Conservation (phyloP, 2,113 vertebrate species). For the Festucalex cinctus region DNA sequence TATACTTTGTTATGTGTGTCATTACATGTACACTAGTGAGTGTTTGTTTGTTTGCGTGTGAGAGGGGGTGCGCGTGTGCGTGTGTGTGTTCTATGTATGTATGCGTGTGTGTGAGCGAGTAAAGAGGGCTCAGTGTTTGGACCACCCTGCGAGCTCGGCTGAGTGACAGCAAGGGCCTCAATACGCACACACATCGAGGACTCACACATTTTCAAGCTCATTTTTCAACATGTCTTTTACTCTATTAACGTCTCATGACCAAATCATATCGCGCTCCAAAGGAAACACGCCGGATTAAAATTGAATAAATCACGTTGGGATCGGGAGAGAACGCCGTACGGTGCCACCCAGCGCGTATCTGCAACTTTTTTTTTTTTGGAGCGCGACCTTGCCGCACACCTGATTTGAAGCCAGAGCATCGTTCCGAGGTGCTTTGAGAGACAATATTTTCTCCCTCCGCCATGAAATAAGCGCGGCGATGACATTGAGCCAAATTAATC, state of each 20-base stretch:
- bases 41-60: slow-evolving; percentile 66
- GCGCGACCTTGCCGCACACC: slow-evolving; percentile 15
- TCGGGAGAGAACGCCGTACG: slow-evolving; percentile 29
- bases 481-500: slow-evolving; percentile 33
- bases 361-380: slow-evolving; percentile 23
- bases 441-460: slow-evolving; percentile 25
- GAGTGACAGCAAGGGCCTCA: slow-evolving; percentile 68
- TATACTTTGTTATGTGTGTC: slow-evolving; percentile 67
- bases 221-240: slow-evolving; percentile 69
- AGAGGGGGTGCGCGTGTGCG: slow-evolving; percentile 22
- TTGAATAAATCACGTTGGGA: slow-evolving; percentile 59
- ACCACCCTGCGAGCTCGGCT: slow-evolving; percentile 72
- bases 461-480: slow-evolving; percentile 30
- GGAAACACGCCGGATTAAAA: slow-evolving; percentile 62
- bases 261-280: slow-evolving; percentile 63
- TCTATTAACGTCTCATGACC: slow-evolving; percentile 71
- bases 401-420: slow-evolving; percentile 36
- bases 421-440: slow-evolving; percentile 10
- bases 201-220: slow-evolving; percentile 56
- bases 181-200: slow-evolving; percentile 47
- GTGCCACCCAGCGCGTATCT: slow-evolving; percentile 43
- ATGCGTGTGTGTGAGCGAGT: slow-evolving; percentile 33
- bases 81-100: slow-evolving; percentile 8
- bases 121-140: slow-evolving; percentile 70
- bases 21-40: slow-evolving; percentile 66